Conservation (phyloP, 1,140 invertebrate species). For the Drosophila truncata region DNA sequence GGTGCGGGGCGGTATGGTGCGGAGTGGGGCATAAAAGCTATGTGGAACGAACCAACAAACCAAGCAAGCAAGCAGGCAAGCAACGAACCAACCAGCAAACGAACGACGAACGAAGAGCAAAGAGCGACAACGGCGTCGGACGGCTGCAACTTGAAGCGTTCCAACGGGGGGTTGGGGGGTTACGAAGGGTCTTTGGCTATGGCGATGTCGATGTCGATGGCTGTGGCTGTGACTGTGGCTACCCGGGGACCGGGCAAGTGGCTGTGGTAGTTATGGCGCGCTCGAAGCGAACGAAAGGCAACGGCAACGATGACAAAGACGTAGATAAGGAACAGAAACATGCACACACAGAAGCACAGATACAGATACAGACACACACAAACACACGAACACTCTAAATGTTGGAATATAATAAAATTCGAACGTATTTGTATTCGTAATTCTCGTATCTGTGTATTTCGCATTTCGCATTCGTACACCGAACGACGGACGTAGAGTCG, state of each 20-base stretch:
- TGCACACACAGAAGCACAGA: conserved; percentile 42
- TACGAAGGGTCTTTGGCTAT: conserved; percentile 20
- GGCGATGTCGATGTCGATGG: conserved; percentile 7
- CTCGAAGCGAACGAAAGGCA: conserved; percentile 67
- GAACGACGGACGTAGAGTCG: conserved; percentile 18
- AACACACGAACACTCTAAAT: conserved; percentile 47
- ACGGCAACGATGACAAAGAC: conserved; percentile 80
- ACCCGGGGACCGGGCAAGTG: conserved; percentile 53
- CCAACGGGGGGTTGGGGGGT: conserved; percentile 15
- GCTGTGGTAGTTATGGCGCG: conserved; percentile 80
- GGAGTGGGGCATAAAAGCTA: conserved; percentile 76
- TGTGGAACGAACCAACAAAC: conserved; percentile 63
- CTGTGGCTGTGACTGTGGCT: conserved; percentile 2
- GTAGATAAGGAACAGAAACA: conserved; percentile 82
- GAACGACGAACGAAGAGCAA: conserved; percentile 48
- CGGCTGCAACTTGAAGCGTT: conserved; percentile 76
- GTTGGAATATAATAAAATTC: conserved; percentile 78
- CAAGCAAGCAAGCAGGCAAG: conserved; percentile 32
- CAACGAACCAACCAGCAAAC: conserved; percentile 53
- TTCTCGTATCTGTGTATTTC: conserved; percentile 20
- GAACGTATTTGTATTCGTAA: conserved; percentile 65
- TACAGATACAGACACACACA: conserved; percentile 40
- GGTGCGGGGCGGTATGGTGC: conserved; percentile 9
- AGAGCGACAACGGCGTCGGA: conserved; percentile 50
- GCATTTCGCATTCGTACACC: conserved; percentile 49